A percentile compares a stretch with the other conserved stretches of the same genome.
Evolutionary conservation across 1,140 invertebrate genomes (phyloP).

Genomic region (Phocides pigmalion): DNA sequence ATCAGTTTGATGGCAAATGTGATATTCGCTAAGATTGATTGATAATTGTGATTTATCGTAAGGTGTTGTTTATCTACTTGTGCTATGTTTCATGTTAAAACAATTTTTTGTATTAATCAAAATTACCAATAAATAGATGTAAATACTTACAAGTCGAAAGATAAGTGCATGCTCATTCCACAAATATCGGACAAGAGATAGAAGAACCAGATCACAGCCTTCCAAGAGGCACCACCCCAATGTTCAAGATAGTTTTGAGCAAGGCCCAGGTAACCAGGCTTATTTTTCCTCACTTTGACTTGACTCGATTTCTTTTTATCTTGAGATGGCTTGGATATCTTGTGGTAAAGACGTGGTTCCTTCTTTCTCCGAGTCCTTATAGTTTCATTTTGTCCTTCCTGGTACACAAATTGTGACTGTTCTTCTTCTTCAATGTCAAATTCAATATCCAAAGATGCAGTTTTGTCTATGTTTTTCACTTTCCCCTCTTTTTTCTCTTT

Average conservation of each 20-base stretch:
- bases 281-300: slow-evolving; percentile 72
- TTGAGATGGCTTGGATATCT: slow-evolving; percentile 76
- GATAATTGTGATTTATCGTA: too few species aligned
- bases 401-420: slow-evolving; percentile 59
- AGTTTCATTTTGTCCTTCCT: slow-evolving; percentile 65
- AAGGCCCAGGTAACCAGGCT: slow-evolving; percentile 75
- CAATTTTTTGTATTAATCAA: background rate
- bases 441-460: slow-evolving; percentile 51
- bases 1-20: too few species aligned
- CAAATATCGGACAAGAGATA: slow-evolving; percentile 91
- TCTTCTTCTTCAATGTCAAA: slow-evolving; percentile 60
- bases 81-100: too few species aligned
- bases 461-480: slow-evolving; percentile 59
- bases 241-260: slow-evolving; percentile 85
- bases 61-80: too few species aligned
- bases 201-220: slow-evolving; percentile 89
- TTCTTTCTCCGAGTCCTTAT: slow-evolving; percentile 77
- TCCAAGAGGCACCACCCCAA: slow-evolving; percentile 88
- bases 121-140: too few species aligned
- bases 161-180: slow-evolving; percentile 89
- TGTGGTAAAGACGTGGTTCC: slow-evolving; percentile 72
- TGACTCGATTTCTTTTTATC: slow-evolving; percentile 79
- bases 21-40: too few species aligned
- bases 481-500: slow-evolving; percentile 71
- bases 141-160: slow-evolving; percentile 89